These are phyloP conservation scores for Zeus faber DNA, from an alignment of 2,113 vertebrate genomes.

Conservation along the genomic window DNA sequence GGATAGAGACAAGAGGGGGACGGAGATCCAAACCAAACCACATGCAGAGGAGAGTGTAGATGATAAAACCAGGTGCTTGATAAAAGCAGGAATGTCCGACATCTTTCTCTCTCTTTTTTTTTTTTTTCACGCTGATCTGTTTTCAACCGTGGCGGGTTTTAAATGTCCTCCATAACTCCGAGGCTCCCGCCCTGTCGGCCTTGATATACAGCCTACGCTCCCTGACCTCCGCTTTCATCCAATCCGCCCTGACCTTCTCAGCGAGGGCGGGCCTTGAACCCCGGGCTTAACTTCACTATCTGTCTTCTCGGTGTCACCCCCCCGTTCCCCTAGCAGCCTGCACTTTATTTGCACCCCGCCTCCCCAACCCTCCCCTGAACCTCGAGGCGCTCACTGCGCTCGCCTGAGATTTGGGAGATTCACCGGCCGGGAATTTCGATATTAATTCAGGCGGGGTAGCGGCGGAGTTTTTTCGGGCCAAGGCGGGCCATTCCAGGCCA, in stretches of 20 bases:
- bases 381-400: too few relatives aligned
- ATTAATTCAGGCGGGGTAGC: too few relatives aligned
- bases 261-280: conserved; percentile 17
- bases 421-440: too few relatives aligned
- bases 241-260: conserved; percentile 53
- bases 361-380: background rate
- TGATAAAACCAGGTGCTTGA: conserved; percentile 77
- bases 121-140: conserved; percentile 29
- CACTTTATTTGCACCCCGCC: background rate
- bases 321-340: conserved; percentile 11
- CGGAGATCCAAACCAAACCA: conserved; percentile 50
- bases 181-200: conserved; percentile 3
- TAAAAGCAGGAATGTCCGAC: conserved; percentile 65
- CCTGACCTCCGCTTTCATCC: conserved; percentile 25
- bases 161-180: conserved; percentile 20
- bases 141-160: conserved; percentile 39
- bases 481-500: conserved; percentile 31
- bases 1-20: conserved; percentile 30
- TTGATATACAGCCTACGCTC: conserved; percentile 37
- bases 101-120: conserved; percentile 14
- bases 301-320: conserved; percentile 16
- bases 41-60: conserved; percentile 56
- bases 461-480: background rate
- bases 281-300: conserved; percentile 53
- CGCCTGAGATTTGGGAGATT: too few relatives aligned